Evolutionary conservation across 2,113 vertebrate species (phyloP).

Genomic region (Athene cunicularia): DNA sequence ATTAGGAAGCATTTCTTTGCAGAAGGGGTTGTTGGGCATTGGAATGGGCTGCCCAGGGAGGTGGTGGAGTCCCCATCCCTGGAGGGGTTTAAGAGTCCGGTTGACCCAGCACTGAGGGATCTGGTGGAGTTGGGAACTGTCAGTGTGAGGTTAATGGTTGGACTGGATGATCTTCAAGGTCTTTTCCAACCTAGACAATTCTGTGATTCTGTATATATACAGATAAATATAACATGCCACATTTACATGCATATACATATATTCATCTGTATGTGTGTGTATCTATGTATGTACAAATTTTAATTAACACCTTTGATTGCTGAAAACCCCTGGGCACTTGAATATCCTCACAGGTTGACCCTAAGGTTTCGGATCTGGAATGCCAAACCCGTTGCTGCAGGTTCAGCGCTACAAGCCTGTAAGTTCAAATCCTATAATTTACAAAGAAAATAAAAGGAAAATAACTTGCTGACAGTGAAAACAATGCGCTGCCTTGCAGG

Average conservation of each 20-base stretch:
- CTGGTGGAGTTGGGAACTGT: too few species aligned
- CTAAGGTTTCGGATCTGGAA: neutral
- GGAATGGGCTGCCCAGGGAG: too few species aligned
- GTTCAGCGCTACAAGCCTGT: neutral
- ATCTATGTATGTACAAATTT: neutral
- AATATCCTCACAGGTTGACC: too few species aligned
- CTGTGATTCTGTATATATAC: too few species aligned
- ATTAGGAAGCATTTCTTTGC: too few species aligned
- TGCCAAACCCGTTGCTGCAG: neutral
- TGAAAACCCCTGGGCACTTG: neutral
- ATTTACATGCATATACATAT: neutral
- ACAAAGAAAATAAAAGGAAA: accelerated
- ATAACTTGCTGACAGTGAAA: accelerated
- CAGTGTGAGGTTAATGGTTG: too few species aligned
- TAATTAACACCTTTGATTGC: neutral
- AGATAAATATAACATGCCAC: neutral
- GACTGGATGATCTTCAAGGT: too few species aligned
- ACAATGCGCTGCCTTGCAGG: neutral
- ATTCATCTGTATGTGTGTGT: neutral
- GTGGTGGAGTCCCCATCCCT: too few species aligned
- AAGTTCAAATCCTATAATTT: neutral
- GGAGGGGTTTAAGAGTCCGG: too few species aligned
- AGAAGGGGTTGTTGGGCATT: too few species aligned
- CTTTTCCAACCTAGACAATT: too few species aligned
- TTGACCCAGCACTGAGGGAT: too few species aligned